Conservation (phyloP, 1,140 invertebrate genomes). For the Muscidifurax raptorellus region DNA sequence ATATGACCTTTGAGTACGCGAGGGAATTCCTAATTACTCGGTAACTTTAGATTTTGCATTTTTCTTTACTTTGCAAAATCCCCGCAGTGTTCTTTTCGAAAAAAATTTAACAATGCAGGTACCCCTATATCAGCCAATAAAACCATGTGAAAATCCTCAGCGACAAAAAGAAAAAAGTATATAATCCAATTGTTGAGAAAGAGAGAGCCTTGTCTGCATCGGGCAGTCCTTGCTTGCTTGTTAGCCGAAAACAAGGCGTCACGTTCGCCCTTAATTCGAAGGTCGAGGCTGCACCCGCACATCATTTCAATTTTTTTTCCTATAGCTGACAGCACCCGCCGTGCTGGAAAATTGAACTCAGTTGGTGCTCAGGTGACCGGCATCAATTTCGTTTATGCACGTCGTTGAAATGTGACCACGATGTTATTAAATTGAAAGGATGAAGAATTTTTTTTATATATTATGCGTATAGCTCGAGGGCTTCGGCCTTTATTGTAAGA, state of each 20-base stretch:
- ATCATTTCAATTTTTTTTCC: not conserved
- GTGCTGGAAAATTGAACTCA: not conserved
- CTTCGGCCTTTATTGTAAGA: not conserved
- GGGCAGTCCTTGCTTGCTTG: slow-evolving; percentile 1
- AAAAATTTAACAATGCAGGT: too few species aligned
- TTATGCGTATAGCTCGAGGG: not conserved
- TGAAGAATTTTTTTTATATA: not conserved
- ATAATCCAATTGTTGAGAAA: too few species aligned
- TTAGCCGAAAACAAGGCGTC: not conserved
- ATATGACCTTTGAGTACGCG: not conserved
- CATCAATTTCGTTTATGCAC: not conserved
- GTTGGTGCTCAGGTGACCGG: too few species aligned
- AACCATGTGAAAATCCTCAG: not conserved
- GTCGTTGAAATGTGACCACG: not conserved
- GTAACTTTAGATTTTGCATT: not conserved
- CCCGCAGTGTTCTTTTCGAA: too few species aligned
- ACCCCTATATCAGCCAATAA: too few species aligned
- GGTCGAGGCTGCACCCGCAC: not conserved
- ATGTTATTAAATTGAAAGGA: not conserved
- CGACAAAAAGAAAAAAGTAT: too few species aligned
- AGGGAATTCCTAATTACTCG: not conserved
- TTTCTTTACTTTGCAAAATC: not conserved
- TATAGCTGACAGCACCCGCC: not conserved
- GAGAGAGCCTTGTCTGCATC: not conserved
- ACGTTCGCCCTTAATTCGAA: slow-evolving; percentile 2